Base-by-base conservation (phyloP, 2,113 vertebrate genomes). In the Mus pahari region DNA sequence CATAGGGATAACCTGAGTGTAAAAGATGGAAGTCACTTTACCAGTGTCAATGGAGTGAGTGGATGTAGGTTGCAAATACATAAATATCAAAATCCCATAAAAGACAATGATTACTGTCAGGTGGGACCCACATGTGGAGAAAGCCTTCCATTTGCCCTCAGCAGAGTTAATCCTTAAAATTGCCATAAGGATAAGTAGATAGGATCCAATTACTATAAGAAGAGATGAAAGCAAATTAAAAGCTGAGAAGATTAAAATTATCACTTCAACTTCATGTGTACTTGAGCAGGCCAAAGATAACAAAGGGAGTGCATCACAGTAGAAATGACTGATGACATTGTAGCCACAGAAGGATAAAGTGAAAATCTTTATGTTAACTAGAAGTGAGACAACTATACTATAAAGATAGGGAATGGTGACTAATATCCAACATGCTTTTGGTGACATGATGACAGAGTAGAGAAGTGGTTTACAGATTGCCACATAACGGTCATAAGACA, bases 1-100 rank as follows among this genome's bases (percentile, higher is more conserved):
- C 78, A 92, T 73, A 12, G 90, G 90, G 1, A 92, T 92, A 31
- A 73, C n/a, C 26, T 36, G 39, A 1, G 50, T 92, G 7, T 92
- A 92, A 73, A 92, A 92, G 70, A 92, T n/a, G 2, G 90, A 92
- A 82, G 68, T 42, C 14, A 92, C 39, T n/a, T 84, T 92, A 7
- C 60, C 53, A 73, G 39, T 74, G 33, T 92, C 91, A 62, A 73
- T 62, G 42, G 53, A 74, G 20, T 84, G 91, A n/a, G 39, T 92
- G 39, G 79, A 62, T 13, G 12, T 62, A 42, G 91, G 91, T 42
- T 84, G 68, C 19, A 84, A 55, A 8, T 84, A 74, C 79, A 84
- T 92, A 4, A 84, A 84, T 84, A 84, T 84, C 68, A 92, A 36
- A n/a, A 53, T 84, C 39, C 79, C 91, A 9, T 74, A 92, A 70